Conservation (phyloP, 2,797 vertebrate species). For the Halcyon leucocephala region DNA sequence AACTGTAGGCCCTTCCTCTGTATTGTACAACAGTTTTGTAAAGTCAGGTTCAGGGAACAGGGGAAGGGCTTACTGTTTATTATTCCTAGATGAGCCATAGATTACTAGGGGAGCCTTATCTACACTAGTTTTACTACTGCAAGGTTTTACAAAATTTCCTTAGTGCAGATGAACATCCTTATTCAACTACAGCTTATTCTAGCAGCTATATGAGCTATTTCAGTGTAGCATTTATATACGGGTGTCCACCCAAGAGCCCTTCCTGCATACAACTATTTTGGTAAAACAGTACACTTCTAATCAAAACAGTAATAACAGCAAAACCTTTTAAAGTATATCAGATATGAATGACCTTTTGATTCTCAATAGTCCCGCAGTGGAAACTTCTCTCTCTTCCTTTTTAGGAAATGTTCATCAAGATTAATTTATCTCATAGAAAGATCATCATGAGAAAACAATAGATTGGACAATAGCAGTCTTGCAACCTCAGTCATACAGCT, state of each 20-base stretch:
- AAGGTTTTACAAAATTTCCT: background rate
- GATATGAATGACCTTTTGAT: slow-evolving; percentile 59
- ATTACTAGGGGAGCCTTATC: background rate
- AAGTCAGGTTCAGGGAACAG: background rate
- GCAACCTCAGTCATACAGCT: background rate
- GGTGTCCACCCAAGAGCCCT: background rate
- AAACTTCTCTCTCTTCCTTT: slow-evolving; percentile 44
- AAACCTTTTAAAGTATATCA: background rate
- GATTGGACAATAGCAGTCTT: background rate
- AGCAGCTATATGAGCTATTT: background rate
- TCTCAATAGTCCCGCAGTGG: slow-evolving; percentile 27
- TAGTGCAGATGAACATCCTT: background rate
- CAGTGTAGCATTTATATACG: background rate
- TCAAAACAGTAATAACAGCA: background rate
- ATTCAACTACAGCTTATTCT: background rate
- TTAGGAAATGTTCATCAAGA: slow-evolving; percentile 23
- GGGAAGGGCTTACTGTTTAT: background rate
- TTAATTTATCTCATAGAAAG: slow-evolving; percentile 42
- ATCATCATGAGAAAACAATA: slow-evolving; percentile 41
- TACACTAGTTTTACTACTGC: background rate
- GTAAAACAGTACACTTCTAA: background rate
- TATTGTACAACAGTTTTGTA: background rate
- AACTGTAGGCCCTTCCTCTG: background rate
- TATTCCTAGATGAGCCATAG: background rate
- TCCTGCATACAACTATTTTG: slow-evolving; percentile 30